Evolutionary conservation across 2,113 vertebrate genomes (phyloP), one percentile per base, ranked within the genome.

Genomic region (Centropristis striata): DNA sequence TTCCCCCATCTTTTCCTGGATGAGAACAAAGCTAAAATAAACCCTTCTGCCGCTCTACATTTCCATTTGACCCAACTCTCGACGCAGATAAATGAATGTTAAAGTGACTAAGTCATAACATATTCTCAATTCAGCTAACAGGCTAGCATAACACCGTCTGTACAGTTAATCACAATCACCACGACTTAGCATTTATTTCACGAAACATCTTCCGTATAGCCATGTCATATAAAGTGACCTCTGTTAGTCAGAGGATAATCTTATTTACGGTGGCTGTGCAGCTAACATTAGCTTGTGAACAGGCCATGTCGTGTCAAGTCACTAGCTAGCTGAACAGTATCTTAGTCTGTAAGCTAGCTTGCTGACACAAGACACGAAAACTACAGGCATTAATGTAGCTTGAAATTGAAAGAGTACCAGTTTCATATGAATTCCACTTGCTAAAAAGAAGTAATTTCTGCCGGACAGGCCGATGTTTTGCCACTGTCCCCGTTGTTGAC

Each of bases 231-330:
- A 2, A 42, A 71, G 71, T 8, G 0, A 54, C 16, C 50, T 14
- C 50, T 7, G 25, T 42, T 37, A 28, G 21, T 39, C 44, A 23
- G 21, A 67, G 18, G 51, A 68, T 84, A 69, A 87, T 88, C 81
- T 70, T 70, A 65, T 83, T 83, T 47, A 66, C 70, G 65, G 15
- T 14, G 44, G 75, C 81, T 78, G 55, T 46, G 65, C 49, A 77
- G 91, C 90, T 90, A 91, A 75, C 84, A 63, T 87, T 85, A 92
- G 90, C 91, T 60, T 16, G 46, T 71, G 75, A 74, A 81, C 81
- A 91, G 93, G 93, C 93, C 91, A 87, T 88, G 93, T 89, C 81
- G 63, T 87, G 85, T 87, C 86, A 89, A 74, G 82, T 84, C 87
- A 83, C 75, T 67, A 66, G 86, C 90, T 90, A 90, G 84, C 88